phyloP scores from a whole-genome alignment of 2,888 invertebrate species.

The Dynastes grantii region DNA sequence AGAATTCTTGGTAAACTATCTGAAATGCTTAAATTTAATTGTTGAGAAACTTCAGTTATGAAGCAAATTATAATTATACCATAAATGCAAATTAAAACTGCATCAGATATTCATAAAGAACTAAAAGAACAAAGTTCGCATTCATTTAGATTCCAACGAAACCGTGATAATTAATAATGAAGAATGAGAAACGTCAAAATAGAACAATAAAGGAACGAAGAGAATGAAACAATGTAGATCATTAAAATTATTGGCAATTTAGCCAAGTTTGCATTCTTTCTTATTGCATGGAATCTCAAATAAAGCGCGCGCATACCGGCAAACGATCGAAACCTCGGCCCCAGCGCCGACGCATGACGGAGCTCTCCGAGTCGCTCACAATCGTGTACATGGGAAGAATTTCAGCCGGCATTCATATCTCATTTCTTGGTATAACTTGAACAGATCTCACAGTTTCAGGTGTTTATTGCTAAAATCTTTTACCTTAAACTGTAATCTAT shows the following conservation, averaged over 20 bases:
- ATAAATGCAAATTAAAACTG: conserved; percentile 16
- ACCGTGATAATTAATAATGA: conserved; percentile 4
- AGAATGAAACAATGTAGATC: conserved; percentile 26
- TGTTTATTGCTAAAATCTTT: conserved; percentile 1
- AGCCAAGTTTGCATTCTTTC: not conserved
- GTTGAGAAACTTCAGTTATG: not conserved
- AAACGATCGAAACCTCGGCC: conserved; percentile 27
- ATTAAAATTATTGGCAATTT: conserved; percentile 39
- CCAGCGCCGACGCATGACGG: not conserved
- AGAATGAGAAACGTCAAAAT: conserved; percentile 12
- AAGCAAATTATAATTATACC: not conserved
- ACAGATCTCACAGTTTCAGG: conserved; percentile 1
- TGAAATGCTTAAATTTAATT: not conserved
- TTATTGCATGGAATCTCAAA: conserved; percentile 11
- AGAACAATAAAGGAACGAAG: conserved; percentile 11
- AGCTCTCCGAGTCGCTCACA: conserved; percentile 12
- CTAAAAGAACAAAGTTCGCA: not conserved
- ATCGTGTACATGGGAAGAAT: conserved; percentile 11
- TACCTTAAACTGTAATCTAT: not conserved
- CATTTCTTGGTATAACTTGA: conserved; percentile 13
- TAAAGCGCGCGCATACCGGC: conserved; percentile 26
- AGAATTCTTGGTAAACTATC: no score
- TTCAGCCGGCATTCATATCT: conserved; percentile 7
- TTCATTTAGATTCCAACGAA: conserved; percentile 8
- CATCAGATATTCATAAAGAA: not conserved